Conservation (phyloP, 2,888 invertebrate species). For the Leptothorax acervorum region DNA sequence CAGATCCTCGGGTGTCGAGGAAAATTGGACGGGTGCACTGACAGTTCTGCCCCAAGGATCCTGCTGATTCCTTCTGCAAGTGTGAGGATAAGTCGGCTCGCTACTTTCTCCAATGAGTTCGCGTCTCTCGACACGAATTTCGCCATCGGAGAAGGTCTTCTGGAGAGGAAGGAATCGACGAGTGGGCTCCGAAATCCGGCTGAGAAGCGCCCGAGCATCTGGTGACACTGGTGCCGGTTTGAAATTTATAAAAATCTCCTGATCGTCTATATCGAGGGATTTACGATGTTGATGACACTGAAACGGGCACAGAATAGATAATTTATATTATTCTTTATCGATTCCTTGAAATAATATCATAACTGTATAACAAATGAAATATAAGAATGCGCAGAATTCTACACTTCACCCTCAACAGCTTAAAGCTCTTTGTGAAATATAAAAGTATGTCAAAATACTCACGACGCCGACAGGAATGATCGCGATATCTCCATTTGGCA, state of each 20-base stretch:
- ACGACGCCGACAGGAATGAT: slow-evolving; percentile 49
- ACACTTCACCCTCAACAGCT: background rate
- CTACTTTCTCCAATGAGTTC: slow-evolving; percentile 84
- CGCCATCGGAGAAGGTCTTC: slow-evolving; percentile 93
- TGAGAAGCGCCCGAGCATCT: slow-evolving; percentile 86
- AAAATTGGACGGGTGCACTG: slow-evolving; percentile 83
- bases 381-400: background rate
- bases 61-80: slow-evolving; percentile 83
- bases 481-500: slow-evolving; percentile 79
- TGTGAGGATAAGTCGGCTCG: slow-evolving; percentile 85
- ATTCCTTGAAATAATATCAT: background rate
- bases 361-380: background rate
- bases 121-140: slow-evolving; percentile 88
- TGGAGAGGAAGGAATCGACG: slow-evolving; percentile 87
- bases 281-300: slow-evolving; percentile 68
- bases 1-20: slow-evolving; percentile 84
- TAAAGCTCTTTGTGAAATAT: background rate
- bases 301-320: background rate
- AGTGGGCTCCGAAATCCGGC: slow-evolving; percentile 80
- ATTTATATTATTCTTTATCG: background rate
- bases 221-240: slow-evolving; percentile 91
- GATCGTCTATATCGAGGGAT: slow-evolving; percentile 88
- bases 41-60: slow-evolving; percentile 82
- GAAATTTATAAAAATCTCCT: slow-evolving; percentile 95
- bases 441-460: slow-evolving; percentile 38